These are phyloP conservation scores for Alcedo atthis DNA, from an alignment of 2,797 vertebrate species.

Conservation along the genomic window DNA sequence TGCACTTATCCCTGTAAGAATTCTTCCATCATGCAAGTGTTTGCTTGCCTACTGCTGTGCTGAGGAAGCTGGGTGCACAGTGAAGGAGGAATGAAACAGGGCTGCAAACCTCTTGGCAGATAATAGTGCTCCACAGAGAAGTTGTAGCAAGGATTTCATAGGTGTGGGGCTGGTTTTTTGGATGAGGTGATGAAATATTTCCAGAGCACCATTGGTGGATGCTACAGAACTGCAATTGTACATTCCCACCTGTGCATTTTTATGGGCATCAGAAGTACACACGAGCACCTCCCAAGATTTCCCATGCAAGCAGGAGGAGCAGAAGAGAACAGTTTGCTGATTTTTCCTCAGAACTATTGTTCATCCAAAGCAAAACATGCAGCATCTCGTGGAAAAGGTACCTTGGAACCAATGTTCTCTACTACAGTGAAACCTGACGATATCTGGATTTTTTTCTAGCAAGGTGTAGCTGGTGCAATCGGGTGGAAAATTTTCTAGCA, in stretches of 20 bases:
- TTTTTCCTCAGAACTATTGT: not conserved
- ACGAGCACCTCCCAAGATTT: accelerated
- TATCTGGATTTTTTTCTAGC: constrained; percentile 10
- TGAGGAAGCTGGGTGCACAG: not conserved
- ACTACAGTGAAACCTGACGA: not conserved
- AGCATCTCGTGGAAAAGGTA: not conserved
- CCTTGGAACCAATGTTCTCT: not conserved
- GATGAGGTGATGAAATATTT: not conserved
- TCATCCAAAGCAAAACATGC: not conserved
- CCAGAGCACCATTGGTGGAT: not conserved
- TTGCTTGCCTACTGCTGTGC: not conserved
- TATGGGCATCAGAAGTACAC: not conserved
- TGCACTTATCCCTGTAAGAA: not conserved
- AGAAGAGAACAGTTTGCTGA: not conserved
- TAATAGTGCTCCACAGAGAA: not conserved
- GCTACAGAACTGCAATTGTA: not conserved
- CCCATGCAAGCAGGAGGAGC: not conserved
- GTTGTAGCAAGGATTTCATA: not conserved
- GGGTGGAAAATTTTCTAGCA: constrained; percentile 34
- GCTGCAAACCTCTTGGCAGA: not conserved
- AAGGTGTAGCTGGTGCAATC: constrained; percentile 5
- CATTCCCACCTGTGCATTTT: not conserved
- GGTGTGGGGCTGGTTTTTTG: not conserved
- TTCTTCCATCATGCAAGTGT: not conserved
- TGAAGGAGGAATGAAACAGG: not conserved